phyloP scores from a whole-genome alignment of 2,888 invertebrate genomes.

The Drosophila tanythrix region DNA sequence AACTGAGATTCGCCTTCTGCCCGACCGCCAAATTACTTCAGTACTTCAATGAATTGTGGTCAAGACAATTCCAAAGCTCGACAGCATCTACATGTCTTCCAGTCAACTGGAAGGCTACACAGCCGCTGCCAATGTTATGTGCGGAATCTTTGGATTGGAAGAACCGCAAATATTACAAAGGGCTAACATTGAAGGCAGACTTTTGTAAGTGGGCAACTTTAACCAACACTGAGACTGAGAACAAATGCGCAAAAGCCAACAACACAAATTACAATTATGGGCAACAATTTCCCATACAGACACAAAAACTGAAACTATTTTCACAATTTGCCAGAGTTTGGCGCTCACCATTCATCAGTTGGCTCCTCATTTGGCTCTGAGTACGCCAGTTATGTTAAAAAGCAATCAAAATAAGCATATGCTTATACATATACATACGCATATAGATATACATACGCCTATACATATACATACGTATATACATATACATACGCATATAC shows the following conservation, averaged over 20 bases:
- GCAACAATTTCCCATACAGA: background rate
- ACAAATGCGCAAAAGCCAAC: background rate
- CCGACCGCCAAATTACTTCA: background rate
- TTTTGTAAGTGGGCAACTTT: background rate
- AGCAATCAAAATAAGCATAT: background rate
- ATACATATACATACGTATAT: background rate
- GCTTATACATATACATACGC: background rate
- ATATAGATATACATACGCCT: no score
- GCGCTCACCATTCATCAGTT: background rate
- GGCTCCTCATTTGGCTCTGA: background rate
- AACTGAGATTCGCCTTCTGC: background rate
- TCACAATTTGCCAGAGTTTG: background rate
- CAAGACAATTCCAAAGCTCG: background rate
- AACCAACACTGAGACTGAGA: background rate
- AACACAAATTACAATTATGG: background rate
- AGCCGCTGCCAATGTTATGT: background rate
- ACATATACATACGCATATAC: background rate
- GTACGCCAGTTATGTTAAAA: background rate
- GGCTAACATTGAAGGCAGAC: background rate
- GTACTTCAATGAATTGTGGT: background rate
- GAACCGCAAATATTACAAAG: background rate
- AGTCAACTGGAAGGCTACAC: background rate
- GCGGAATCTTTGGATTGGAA: background rate
- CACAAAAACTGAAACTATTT: background rate
- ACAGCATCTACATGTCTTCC: background rate